Evolutionary conservation across 2,797 vertebrate genomes (phyloP).

Genomic region (Melanotaenia parkinsoni): DNA sequence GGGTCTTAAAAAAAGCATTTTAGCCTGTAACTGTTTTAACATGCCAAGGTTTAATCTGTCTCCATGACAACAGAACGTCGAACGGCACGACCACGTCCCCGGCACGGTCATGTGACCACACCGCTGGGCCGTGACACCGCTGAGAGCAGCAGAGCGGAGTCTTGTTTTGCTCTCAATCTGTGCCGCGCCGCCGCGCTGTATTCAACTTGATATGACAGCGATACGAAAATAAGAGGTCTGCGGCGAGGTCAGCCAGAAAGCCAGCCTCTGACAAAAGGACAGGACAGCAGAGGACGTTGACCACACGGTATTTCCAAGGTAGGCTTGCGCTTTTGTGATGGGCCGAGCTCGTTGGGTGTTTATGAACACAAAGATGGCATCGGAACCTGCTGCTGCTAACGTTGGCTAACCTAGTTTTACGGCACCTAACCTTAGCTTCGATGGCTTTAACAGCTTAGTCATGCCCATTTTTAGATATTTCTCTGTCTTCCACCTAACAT

Average conservation of each 20-base stretch:
- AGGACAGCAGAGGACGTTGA: background rate
- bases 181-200: background rate
- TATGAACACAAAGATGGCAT: constrained; percentile 30
- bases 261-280: background rate
- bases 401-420: constrained; percentile 12
- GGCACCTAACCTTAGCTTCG: background rate
- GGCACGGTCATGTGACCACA: constrained; percentile 49
- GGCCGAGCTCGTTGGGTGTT: constrained; percentile 12
- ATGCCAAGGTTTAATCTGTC: constrained; percentile 10
- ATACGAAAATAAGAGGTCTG: constrained; percentile 39
- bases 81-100: background rate
- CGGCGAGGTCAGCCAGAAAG: constrained; percentile 16
- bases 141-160: background rate
- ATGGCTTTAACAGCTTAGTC: background rate
- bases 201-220: constrained; percentile 6
- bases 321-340: constrained; percentile 2
- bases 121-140: background rate
- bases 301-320: constrained; percentile 33
- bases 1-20: no score
- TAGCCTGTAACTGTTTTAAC: no score
- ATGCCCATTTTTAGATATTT: background rate
- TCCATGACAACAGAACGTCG: constrained; percentile 46
- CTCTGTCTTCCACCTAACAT: background rate
- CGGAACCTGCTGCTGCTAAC: constrained; percentile 27
- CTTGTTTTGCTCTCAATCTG: constrained; percentile 16